A percentile compares a stretch with the other conserved stretches of the same genome.
phyloP scores from a whole-genome alignment of 2,113 vertebrate genomes.

The Corvus hawaiiensis region DNA sequence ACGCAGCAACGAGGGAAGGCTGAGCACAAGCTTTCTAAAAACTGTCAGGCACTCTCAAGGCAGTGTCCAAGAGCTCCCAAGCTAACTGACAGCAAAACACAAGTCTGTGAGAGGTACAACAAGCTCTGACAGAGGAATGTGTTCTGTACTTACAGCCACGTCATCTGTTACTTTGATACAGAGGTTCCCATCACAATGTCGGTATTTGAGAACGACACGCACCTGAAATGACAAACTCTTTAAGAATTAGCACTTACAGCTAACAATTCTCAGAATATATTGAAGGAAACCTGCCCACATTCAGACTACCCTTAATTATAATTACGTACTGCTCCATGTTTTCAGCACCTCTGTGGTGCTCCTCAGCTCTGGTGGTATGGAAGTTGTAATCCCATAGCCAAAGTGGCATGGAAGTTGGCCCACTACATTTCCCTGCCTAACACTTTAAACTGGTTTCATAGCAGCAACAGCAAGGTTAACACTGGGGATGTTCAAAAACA shows the following conservation, averaged over 20 bases:
- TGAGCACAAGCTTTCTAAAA: not conserved
- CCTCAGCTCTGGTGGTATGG: not conserved
- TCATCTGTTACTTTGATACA: constrained; percentile 98
- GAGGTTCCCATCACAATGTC: constrained; percentile 93
- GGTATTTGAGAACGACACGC: constrained; percentile 93
- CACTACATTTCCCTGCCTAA: not conserved
- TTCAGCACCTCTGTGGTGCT: not conserved
- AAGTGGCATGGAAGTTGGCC: not conserved
- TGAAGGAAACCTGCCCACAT: not conserved
- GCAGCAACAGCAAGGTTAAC: not conserved
- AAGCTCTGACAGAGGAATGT: not conserved
- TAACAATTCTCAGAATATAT: not conserved
- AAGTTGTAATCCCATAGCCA: not conserved
- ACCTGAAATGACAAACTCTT: constrained; percentile 79
- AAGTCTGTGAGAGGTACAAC: not conserved
- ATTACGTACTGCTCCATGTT: not conserved
- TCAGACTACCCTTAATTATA: not conserved
- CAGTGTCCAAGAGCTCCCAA: not conserved
- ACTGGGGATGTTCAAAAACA: not conserved
- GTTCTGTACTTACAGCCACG: constrained; percentile 83
- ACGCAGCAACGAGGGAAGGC: not conserved
- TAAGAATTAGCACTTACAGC: not conserved
- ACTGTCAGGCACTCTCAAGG: not conserved
- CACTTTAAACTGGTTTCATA: not conserved
- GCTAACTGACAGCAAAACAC: not conserved